These are phyloP conservation scores for Phoxinus dragarum DNA, from an alignment of 2,797 vertebrate species.

Conservation along the genomic window DNA sequence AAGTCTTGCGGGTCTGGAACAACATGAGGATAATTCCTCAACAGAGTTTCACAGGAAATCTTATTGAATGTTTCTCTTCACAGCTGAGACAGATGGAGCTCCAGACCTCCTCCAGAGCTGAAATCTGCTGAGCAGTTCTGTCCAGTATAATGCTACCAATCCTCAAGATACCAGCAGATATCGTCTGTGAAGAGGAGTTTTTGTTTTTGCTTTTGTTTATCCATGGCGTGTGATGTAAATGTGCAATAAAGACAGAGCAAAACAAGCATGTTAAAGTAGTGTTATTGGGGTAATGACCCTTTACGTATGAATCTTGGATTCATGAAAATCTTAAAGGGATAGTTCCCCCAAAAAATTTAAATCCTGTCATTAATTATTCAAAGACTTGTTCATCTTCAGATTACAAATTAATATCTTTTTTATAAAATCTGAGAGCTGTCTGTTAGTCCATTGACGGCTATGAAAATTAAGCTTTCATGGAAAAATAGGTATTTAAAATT, in stretches of 20 bases:
- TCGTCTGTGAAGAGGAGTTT: not conserved
- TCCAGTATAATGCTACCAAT: not conserved
- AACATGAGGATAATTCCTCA: no score
- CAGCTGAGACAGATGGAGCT: slow-evolving; percentile 17
- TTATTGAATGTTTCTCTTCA: not conserved
- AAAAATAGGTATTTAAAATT: not conserved
- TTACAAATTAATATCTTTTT: no score
- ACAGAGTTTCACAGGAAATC: not conserved
- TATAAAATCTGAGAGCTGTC: no score
- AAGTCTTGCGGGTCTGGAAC: no score
- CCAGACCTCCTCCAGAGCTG: not conserved
- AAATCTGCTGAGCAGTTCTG: not conserved
- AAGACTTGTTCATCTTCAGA: no score
- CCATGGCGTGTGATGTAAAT: not conserved
- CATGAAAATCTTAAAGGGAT: no score
- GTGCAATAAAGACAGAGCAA: not conserved
- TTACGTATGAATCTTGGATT: not conserved
- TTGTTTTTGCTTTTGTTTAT: not conserved
- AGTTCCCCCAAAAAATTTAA: no score
- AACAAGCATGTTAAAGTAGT: not conserved
- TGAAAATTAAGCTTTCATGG: not conserved
- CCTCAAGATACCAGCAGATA: not conserved
- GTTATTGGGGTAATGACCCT: not conserved
- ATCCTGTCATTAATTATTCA: no score
- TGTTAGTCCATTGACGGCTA: no score